These are phyloP conservation scores for Conus canariensis DNA, from an alignment of 2,888 invertebrate species.

Conservation along the genomic window DNA sequence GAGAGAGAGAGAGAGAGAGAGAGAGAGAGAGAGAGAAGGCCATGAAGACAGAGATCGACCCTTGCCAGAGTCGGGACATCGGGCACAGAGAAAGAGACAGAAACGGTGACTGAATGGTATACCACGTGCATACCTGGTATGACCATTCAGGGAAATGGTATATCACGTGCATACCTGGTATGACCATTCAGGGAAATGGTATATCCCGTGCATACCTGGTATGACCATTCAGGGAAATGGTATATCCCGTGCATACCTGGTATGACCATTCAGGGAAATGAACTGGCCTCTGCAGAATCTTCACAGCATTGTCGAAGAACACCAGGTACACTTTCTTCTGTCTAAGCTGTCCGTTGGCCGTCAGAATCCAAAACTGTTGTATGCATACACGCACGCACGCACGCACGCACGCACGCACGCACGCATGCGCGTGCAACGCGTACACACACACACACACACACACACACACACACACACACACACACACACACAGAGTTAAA, in stretches of 20 bases:
- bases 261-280: not conserved
- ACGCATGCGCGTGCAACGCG: not conserved
- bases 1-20: too few species aligned
- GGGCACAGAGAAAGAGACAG: not conserved
- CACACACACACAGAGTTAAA: too few species aligned
- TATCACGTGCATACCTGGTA: too few species aligned
- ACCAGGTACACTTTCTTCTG: constrained; percentile 43
- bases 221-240: too few species aligned
- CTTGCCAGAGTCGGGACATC: not conserved
- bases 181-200: too few species aligned
- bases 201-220: too few species aligned
- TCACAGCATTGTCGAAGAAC: not conserved
- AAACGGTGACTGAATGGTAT: not conserved
- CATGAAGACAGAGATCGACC: not conserved
- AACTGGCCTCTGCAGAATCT: not conserved
- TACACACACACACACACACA: not conserved
- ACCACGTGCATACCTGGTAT: too few species aligned
- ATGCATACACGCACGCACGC: not conserved
- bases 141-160: too few species aligned
- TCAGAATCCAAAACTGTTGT: constrained; percentile 43
- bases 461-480: not conserved
- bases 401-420: not conserved
- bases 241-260: not conserved
- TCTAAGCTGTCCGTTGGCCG: constrained; percentile 34
- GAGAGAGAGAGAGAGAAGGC: not conserved